Percentiles rank a stretch among this genome's conserved stretches.
These are phyloP conservation scores for Hormaphis cornu DNA, from an alignment of 1,140 invertebrate species.

Conservation along the genomic window DNA sequence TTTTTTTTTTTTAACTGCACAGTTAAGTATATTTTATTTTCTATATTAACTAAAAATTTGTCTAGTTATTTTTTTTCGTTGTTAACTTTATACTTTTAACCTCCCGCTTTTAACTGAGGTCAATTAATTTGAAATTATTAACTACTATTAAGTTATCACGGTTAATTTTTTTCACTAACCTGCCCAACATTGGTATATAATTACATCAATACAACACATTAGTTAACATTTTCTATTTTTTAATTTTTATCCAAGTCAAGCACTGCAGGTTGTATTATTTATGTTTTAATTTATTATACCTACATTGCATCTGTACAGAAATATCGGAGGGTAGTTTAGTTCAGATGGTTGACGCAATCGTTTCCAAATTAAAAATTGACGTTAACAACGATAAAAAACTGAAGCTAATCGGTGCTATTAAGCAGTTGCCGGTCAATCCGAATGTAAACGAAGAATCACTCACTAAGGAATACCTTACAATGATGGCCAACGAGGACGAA, in stretches of 20 bases:
- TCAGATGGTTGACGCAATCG: neutral
- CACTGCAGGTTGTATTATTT: neutral
- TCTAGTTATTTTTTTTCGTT: too few species aligned
- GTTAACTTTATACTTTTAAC: too few species aligned
- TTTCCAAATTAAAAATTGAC: conserved; percentile 20
- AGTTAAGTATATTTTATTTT: too few species aligned
- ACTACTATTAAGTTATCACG: too few species aligned
- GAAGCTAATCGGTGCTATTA: conserved; percentile 5
- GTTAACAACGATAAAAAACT: neutral
- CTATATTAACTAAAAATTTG: too few species aligned
- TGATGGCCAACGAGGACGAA: conserved; percentile 1
- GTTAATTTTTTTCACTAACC: too few species aligned
- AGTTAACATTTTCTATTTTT: too few species aligned
- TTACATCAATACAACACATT: too few species aligned
- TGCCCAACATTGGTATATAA: too few species aligned
- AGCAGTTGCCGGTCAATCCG: neutral
- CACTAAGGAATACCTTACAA: neutral
- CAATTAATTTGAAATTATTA: too few species aligned
- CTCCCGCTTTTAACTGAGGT: too few species aligned
- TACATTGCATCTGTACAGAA: neutral
- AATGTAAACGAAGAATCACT: neutral
- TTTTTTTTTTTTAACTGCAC: neutral
- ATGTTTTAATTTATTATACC: neutral
- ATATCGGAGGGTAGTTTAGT: conserved; percentile 3
- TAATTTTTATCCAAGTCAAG: too few species aligned